A percentile compares a stretch with the other conserved stretches of the same genome.
These are phyloP conservation scores for Alca torda DNA, from an alignment of 2,797 vertebrate species.

Conservation along the genomic window DNA sequence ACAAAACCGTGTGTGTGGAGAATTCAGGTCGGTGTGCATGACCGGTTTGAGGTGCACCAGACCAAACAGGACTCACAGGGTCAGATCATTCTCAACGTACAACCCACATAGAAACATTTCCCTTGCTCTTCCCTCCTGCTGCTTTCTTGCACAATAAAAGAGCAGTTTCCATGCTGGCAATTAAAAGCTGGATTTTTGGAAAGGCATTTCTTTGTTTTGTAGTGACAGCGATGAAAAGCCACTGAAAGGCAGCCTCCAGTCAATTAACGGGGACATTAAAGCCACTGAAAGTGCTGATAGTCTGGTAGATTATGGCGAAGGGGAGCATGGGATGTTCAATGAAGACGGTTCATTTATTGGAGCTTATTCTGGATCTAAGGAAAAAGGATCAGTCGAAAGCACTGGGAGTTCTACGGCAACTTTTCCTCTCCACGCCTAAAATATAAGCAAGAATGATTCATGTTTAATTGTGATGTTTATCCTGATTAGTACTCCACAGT, in stretches of 20 bases:
- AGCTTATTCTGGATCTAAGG: slow-evolving; percentile 89
- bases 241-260: slow-evolving; percentile 90
- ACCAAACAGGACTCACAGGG: neutral
- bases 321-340: slow-evolving; percentile 92
- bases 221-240: slow-evolving; percentile 98
- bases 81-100: accelerated
- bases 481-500: slow-evolving; percentile 27
- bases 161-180: neutral
- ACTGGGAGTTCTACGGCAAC: slow-evolving; percentile 75
- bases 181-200: slow-evolving; percentile 8
- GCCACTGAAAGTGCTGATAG: slow-evolving; percentile 93
- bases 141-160: neutral
- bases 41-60: neutral
- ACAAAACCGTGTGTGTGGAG: accelerated
- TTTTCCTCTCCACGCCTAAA: slow-evolving; percentile 76
- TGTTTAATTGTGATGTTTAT: slow-evolving; percentile 44
- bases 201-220: slow-evolving; percentile 59
- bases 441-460: neutral
- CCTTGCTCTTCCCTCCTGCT: neutral
- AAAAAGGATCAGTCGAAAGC: slow-evolving; percentile 86
- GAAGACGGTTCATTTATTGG: slow-evolving; percentile 98
- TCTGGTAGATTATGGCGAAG: slow-evolving; percentile 91
- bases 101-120: neutral
- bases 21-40: accelerated
- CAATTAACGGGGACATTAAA: slow-evolving; percentile 87